Evolutionary conservation across 2,888 invertebrate species (phyloP).

Genomic region (Aelia acuminata): DNA sequence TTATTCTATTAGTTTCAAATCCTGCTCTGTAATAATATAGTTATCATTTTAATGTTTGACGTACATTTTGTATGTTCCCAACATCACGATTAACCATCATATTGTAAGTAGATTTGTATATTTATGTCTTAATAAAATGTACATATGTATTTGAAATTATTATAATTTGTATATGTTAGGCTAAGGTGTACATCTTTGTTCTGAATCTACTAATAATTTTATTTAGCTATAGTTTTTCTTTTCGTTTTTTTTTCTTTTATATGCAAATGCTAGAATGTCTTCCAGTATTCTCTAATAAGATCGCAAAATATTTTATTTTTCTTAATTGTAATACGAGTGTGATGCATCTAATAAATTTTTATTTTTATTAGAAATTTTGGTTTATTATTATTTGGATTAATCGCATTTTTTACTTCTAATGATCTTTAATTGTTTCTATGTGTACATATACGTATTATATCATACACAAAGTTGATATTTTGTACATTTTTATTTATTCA

Average conservation of each 20-base stretch:
- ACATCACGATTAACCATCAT: constrained; percentile 50
- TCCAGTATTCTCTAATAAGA: constrained; percentile 50
- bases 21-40: constrained; percentile 26
- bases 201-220: constrained; percentile 38
- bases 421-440: neutral
- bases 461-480: neutral
- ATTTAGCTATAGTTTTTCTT: neutral
- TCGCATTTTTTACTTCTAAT: neutral
- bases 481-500: constrained; percentile 17
- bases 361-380: neutral
- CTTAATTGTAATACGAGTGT: constrained; percentile 36
- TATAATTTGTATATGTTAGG: constrained; percentile 47
- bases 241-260: neutral
- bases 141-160: constrained; percentile 30
- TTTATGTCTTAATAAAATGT: constrained; percentile 51
- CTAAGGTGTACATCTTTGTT: constrained; percentile 32
- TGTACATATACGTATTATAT: neutral
- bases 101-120: constrained; percentile 52
- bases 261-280: constrained; percentile 40
- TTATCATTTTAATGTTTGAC: constrained; percentile 6
- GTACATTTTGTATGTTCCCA: constrained; percentile 26
- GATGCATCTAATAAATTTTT: constrained; percentile 24
- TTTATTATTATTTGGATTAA: neutral
- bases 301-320: neutral
- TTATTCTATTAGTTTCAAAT: constrained; percentile 17